Evolutionary conservation across 2,888 invertebrate genomes (phyloP).

Genomic region (Rapana venosa): DNA sequence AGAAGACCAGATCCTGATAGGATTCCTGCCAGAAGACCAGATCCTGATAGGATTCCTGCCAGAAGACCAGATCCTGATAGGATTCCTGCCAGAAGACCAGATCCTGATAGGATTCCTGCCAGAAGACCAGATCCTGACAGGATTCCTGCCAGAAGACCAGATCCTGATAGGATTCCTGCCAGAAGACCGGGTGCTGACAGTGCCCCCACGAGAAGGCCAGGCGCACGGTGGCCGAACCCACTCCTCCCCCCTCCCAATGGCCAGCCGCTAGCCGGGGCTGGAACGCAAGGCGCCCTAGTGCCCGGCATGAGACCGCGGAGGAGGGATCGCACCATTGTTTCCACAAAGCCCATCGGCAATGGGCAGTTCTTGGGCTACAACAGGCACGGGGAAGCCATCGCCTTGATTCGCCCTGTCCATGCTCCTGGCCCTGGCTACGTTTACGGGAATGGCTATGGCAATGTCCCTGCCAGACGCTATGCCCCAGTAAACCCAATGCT

Average conservation of each 20-base stretch:
- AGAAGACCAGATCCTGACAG: background rate
- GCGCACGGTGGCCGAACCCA: background rate
- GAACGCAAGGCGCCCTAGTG: background rate
- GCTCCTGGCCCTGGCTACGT: background rate
- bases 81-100: background rate
- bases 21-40: too few species aligned
- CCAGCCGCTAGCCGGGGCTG: background rate
- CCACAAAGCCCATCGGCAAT: background rate
- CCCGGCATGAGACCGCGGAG: background rate
- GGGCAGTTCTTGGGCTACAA: constrained; percentile 30
- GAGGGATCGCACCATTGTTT: background rate
- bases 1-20: too few species aligned
- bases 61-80: background rate
- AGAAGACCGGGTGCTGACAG: background rate
- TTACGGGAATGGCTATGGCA: background rate
- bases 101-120: background rate
- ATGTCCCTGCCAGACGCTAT: background rate
- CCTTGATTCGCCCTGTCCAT: background rate
- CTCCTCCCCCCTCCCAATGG: background rate
- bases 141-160: background rate
- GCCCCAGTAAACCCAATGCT: background rate
- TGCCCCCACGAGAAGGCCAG: background rate
- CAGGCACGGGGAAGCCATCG: constrained; percentile 5
- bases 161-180: background rate
- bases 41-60: background rate